phyloP scores from a whole-genome alignment of 2,888 invertebrate species.

The Acleris sparsana region DNA sequence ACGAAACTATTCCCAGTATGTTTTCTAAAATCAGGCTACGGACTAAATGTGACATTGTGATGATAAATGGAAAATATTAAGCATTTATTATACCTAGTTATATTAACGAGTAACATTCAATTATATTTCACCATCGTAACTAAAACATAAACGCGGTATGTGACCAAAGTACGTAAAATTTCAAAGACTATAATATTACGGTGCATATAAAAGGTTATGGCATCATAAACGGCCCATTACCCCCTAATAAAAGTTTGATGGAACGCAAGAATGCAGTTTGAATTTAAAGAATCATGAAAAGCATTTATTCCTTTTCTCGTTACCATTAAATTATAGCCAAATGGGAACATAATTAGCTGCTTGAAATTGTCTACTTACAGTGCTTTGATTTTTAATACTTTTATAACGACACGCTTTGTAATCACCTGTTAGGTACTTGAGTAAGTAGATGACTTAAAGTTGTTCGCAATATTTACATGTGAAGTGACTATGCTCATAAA shows the following conservation, averaged over 20 bases:
- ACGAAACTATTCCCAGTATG: too few species aligned
- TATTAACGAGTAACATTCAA: background rate
- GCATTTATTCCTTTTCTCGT: background rate
- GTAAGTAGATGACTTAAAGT: too few species aligned
- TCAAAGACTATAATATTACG: conserved; percentile 16
- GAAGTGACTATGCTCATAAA: too few species aligned
- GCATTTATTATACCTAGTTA: too few species aligned
- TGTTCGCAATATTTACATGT: too few species aligned
- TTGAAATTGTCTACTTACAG: too few species aligned
- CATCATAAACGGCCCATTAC: conserved; percentile 21
- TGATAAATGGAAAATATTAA: too few species aligned
- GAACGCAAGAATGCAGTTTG: conserved; percentile 19
- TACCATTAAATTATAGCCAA: background rate
- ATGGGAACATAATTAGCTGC: background rate
- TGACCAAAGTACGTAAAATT: conserved; percentile 7
- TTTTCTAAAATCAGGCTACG: too few species aligned
- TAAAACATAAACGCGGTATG: background rate
- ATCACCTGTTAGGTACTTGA: too few species aligned
- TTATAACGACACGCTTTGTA: too few species aligned
- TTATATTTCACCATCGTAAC: background rate
- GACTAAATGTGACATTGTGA: too few species aligned
- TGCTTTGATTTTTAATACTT: too few species aligned
- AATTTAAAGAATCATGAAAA: conserved; percentile 7
- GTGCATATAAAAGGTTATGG: conserved; percentile 32
- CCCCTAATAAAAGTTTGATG: conserved; percentile 19